Evolutionary conservation across 2,888 invertebrate genomes (phyloP), one percentile per base, ranked within the genome.

Genomic region (Mactromeris polynyma): DNA sequence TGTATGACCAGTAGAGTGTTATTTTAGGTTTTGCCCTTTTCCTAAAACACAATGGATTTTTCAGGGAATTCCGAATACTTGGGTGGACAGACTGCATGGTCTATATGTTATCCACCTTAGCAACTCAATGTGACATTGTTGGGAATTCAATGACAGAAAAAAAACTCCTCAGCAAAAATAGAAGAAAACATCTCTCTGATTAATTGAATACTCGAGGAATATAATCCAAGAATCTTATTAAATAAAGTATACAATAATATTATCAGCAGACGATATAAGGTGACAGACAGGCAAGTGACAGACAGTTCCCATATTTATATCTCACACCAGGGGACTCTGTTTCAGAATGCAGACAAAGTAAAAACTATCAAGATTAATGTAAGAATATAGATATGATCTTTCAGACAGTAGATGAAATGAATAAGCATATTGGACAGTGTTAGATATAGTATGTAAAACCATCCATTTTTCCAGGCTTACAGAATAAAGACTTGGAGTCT

Each of bases 341-440:
- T 36, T 26, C 73, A 73, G 73, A 73, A 73, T 36, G 73, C 73
- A 73, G 73, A 73, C 73, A 19, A 64, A 64, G 6, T 58, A 26
- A 73, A 36, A 73, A 31, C 73, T 73, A 36, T 73, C 73, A 73
- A 73, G 33, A 73, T 73, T 73, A 73, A 73, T 73, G 19, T 73
- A 36, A 36, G 73, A 26, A 73, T 73, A 73, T 31, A 73, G 31
- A 73, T 73, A 73, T n/a, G 26, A 64, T 64, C n/a, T 64, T 26
- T 7, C 58, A 64, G 58, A 64, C 58, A 64, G 26, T 64, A 26
- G 58, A 64, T 26, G 9, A 64, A 64, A 26, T 64, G 26, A 26
- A n/a, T 64, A 64, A 64, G n/a, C 26, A 64, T n/a, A 64, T 64
- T 64, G 26, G 58, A 64, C 58, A 64, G 26, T 64, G 58, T 26